Conservation (phyloP, 2,797 vertebrate species). For the Pangasius macronema region DNA sequence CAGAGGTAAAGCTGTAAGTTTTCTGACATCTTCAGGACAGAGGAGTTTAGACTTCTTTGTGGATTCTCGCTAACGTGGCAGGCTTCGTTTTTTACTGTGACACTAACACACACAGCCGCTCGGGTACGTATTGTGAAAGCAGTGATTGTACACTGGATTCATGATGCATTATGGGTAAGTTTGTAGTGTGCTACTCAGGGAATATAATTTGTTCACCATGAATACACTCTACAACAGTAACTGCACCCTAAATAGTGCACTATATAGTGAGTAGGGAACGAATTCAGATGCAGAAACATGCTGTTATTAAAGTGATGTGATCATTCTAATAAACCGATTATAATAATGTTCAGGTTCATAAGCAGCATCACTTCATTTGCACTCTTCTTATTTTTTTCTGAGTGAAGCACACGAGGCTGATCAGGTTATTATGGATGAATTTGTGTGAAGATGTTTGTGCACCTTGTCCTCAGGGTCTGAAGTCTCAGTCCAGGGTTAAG, state of each 20-base stretch:
- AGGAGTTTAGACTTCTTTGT: no score
- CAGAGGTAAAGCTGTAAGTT: no score
- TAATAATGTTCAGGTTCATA: background rate
- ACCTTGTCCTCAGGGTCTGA: conserved; percentile 80
- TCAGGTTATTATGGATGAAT: background rate
- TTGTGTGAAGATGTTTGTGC: background rate
- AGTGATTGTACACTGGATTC: background rate
- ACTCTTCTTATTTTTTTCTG: background rate
- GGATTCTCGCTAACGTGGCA: no score
- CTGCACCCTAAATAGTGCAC: background rate
- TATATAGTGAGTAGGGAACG: background rate
- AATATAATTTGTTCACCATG: background rate
- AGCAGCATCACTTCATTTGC: background rate
- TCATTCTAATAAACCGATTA: background rate
- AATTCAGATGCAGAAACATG: background rate
- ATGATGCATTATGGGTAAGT: background rate
- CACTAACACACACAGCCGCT: background rate
- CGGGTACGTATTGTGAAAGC: background rate
- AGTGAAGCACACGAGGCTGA: background rate
- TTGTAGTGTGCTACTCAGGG: background rate
- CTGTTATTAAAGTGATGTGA: background rate
- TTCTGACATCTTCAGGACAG: no score
- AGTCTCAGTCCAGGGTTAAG: conserved; percentile 91
- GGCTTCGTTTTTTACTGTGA: background rate
- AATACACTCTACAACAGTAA: background rate